A percentile compares a stretch with the other conserved stretches of the same genome.
Conservation (phyloP, 2,113 vertebrate genomes). For the Copsychus sechellarum region DNA sequence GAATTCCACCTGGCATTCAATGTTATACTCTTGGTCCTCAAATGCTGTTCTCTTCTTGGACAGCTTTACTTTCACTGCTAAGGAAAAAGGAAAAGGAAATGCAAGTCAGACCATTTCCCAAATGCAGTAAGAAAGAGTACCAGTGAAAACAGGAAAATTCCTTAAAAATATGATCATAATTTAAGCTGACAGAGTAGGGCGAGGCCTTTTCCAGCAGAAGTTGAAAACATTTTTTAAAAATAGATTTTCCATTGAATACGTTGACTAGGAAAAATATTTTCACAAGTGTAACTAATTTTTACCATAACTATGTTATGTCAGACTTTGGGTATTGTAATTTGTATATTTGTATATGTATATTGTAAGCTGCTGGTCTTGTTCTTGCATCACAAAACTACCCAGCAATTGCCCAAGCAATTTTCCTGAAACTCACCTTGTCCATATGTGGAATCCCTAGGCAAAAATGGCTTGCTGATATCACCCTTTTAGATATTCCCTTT, state of each 20-base stretch:
- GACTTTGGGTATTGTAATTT: not conserved
- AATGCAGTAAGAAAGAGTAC: not conserved
- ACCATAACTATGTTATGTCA: not conserved
- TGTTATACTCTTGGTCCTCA: slow-evolving; percentile 75
- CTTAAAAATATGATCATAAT: not conserved
- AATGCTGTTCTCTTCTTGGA: slow-evolving; percentile 68
- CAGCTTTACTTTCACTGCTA: slow-evolving; percentile 87
- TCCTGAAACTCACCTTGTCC: not conserved
- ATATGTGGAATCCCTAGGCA: not conserved
- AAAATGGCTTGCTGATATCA: not conserved
- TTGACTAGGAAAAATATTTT: not conserved
- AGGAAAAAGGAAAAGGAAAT: not conserved
- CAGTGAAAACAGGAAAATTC: not conserved
- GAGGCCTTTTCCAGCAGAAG: not conserved
- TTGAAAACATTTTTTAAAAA: not conserved
- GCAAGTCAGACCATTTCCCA: not conserved
- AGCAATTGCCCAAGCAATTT: not conserved
- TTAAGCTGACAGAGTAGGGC: not conserved
- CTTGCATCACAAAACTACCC: not conserved
- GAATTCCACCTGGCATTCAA: slow-evolving; percentile 85
- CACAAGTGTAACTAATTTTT: not conserved
- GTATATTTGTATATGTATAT: too few relatives aligned
- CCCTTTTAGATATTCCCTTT: not conserved
- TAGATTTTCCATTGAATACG: not conserved
- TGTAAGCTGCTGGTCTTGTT: not conserved